A percentile compares a stretch with the other conserved stretches of the same genome.
phyloP scores from a whole-genome alignment of 2,888 invertebrate species.

The Hedychridium roseum region DNA sequence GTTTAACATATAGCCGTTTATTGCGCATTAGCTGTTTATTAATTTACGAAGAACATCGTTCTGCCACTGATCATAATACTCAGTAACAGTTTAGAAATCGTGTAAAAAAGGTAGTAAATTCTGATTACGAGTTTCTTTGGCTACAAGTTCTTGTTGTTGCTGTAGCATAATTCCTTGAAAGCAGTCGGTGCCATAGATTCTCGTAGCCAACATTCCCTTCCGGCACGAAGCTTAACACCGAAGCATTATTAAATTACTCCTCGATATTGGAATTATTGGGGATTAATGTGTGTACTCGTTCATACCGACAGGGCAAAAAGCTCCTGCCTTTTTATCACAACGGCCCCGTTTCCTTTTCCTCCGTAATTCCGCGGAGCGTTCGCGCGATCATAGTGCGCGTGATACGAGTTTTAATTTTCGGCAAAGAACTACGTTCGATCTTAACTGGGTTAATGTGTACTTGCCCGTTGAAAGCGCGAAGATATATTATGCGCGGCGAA shows the following conservation, averaged over 20 bases:
- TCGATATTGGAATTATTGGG: slow-evolving; percentile 34
- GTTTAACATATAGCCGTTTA: slow-evolving; percentile 21
- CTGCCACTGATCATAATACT: too few relatives aligned
- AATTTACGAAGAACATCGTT: too few relatives aligned
- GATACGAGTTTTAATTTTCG: not conserved
- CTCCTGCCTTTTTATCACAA: slow-evolving; percentile 9
- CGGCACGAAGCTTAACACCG: slow-evolving; percentile 19
- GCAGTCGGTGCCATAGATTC: not conserved
- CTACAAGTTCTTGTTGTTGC: too few relatives aligned
- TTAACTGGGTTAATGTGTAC: slow-evolving; percentile 10
- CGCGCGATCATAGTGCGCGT: not conserved
- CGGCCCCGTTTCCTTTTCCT: slow-evolving; percentile 6
- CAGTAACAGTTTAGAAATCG: too few relatives aligned
- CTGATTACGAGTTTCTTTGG: too few relatives aligned
- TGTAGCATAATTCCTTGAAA: not conserved
- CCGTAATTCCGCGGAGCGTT: slow-evolving; percentile 3
- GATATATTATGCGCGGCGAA: too few relatives aligned
- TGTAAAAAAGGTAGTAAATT: too few relatives aligned
- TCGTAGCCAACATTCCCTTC: slow-evolving; percentile 3
- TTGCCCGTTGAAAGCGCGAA: slow-evolving; percentile 10
- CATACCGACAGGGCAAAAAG: slow-evolving; percentile 17
- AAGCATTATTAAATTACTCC: slow-evolving; percentile 33
- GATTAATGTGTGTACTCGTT: slow-evolving; percentile 28
- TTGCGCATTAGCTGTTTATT: too few relatives aligned
- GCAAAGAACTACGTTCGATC: not conserved